Evolutionary conservation across 2,113 vertebrate genomes (phyloP), one percentile per base, ranked within the genome.

Genomic region (Perca fluviatilis): DNA sequence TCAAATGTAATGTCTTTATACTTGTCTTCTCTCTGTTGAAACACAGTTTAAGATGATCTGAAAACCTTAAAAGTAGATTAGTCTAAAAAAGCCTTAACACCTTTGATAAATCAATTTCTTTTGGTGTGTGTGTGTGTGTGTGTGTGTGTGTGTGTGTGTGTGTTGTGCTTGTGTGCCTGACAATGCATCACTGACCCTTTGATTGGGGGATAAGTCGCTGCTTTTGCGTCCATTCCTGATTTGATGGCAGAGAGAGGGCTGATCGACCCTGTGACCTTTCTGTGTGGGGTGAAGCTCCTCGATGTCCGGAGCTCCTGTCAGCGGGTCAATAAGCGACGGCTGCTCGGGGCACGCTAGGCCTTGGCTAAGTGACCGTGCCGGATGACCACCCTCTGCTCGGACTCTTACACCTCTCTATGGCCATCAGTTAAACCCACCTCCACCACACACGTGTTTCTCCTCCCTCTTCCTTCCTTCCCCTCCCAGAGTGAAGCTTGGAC

Each of bases 291-390:
- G 91, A 93, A 91, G 93, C 93, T 95, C 95, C 94, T 95, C 83
- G 79, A 88, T 92, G 95, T 95, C 95, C 84, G 11, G 82, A 90
- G 93, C 92, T 93, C 86, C 93, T 92, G 96, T 96, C 97, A 89
- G 96, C 93, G 96, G 96, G 88, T 96, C 97, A 97, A 99, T 98
- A 95, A 97, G 95, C 95, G 93, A 95, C 97, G 96, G 98, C 97
- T 97, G 97, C 95, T 97, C 84, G 46, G 93, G 95, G 94, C 95
- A 97, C 95, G 95, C 95, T 96, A 94, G 95, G 91, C 95, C 90
- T 76, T 95, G 94, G 96, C 96, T 96, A 95, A 96, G 95, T 97
- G 95, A 96, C 96, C 92, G 90, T 84, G 57, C 87, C 89, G 95
- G 94, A 92, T 91, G 91, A 93, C 85, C 91, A 89, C 89, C 89